Evolutionary conservation across 2,888 invertebrate genomes (phyloP), one percentile per base, ranked within the genome.

Genomic region (Caenorhabditis macrosperma): DNA sequence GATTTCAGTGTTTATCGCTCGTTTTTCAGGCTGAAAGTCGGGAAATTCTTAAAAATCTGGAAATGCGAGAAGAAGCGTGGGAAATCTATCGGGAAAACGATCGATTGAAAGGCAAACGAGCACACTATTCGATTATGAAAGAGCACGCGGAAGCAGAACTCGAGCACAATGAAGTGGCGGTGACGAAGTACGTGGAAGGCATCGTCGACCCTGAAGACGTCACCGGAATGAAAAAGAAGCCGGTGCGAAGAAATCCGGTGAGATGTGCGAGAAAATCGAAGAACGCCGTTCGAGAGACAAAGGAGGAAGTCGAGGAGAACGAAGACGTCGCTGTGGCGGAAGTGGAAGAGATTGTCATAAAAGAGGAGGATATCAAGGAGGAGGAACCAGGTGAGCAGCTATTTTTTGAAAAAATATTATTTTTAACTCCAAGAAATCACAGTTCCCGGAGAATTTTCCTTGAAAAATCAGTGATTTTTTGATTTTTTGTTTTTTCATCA

Each of bases 11-110:
- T n/a, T n/a, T n/a, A n/a, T n/a, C n/a, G n/a, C n/a, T 22, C 22
- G 20, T 57, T 17, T 41, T 60, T 28, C 33, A 69, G 69, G 28
- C 20, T n/a, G n/a, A 59, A 44, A 17, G 24, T 1, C 15, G 6
- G n/a, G 28, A 17, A 41, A 0, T n/a, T 7, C 26, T 59, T 2
- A 5, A 24, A 9, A 54, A 54, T 9, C n/a, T 41, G 15, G 74
- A 74, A 33, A 41, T 28, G 6, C 74, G 57, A 0, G 57, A 44
- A 17, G 10, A 20, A 17, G 24, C 48, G n/a, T 9, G 4, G 12
- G 38, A 74, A 4, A n/a, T 74, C 4, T 35, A n/a, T 10, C 33
- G 41, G 17, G 74, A 74, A 10, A 41, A 50, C 59, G 20, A 48
- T 12, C 64, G 74, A 12, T 38, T 74, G 1, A 9, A 26, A 2